phyloP scores from a whole-genome alignment of 1,140 invertebrate genomes.

The Antheraea mylitta region DNA sequence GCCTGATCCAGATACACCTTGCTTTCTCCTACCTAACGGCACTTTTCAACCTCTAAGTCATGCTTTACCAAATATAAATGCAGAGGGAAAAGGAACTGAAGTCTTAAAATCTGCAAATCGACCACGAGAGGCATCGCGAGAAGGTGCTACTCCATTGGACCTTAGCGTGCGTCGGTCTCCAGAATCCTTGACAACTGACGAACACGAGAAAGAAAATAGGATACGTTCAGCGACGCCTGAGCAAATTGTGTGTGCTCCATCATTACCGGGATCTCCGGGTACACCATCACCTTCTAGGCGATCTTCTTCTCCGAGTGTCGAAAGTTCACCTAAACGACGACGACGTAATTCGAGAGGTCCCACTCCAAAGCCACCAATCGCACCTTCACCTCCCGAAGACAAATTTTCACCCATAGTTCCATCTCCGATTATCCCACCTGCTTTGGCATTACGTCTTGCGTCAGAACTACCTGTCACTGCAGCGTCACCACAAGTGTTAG shows the following conservation, averaged over 20 bases:
- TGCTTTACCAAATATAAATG: conserved; percentile 69
- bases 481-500: conserved; percentile 85
- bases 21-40: conserved; percentile 90
- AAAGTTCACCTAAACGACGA: conserved; percentile 78
- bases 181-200: conserved; percentile 76
- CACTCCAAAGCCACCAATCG: conserved; percentile 79
- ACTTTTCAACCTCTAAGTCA: conserved; percentile 88
- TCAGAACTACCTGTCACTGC: conserved; percentile 80
- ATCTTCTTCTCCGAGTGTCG: conserved; percentile 71
- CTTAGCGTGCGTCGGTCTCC: conserved; percentile 85
- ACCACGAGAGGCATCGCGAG: conserved; percentile 65
- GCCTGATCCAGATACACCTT: conserved; percentile 87
- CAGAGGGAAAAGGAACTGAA: conserved; percentile 63
- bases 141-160: conserved; percentile 83
- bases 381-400: conserved; percentile 77
- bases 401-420: conserved; percentile 53
- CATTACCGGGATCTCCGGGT: conserved; percentile 82
- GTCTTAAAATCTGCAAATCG: conserved; percentile 80
- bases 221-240: conserved; percentile 81
- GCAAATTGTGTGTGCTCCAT: conserved; percentile 87
- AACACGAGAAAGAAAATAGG: conserved; percentile 82
- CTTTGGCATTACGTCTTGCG: conserved; percentile 82
- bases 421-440: conserved; percentile 75
- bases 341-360: conserved; percentile 80
- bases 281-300: conserved; percentile 82